Base-by-base conservation (phyloP, 1,140 invertebrate species). In the Apocrypta bakeri region DNA sequence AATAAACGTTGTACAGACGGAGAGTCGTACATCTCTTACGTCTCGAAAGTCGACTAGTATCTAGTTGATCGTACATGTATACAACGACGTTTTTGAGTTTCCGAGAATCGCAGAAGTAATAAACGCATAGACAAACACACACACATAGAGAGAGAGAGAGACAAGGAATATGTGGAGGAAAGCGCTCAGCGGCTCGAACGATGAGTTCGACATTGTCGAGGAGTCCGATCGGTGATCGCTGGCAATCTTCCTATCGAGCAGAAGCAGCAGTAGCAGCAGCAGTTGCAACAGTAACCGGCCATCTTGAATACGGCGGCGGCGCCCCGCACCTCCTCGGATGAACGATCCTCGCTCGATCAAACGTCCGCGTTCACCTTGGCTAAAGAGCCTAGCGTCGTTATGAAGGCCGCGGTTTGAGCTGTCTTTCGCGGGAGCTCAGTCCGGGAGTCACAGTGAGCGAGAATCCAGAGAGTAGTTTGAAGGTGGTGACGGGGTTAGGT, bases 291-390 rank as follows among this genome's bases (percentile, higher is more conserved):
- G 1, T 48, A 17, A 37, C 25, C 79, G 77, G 79, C 79, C 79
- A 80, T 73, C 68, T 79, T 79, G 66, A 61, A 72, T 61, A 42
- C 63, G 24, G 21, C 68, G 78, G 75, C 24, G 17, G 33, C 29
- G 63, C 68, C 25, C 64, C 25, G n/a, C 42, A 63, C 69, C 14
- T 24, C 9, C 69, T 1, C 48, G 56, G 29, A n/a, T 61, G 61
- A n/a, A n/a, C n/a, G n/a, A n/a, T 37, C 31, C 29, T 68, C 24
- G 21, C 42, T 7, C 33, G 4, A 48, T 27, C 14, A 6, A 9
- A 37, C 24, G 48, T n/a, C 21, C 8, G 17, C 21, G n/a, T n/a
- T n/a, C 21, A 56, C 48, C 48, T n/a, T 56, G 6, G 48, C 17
- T 6, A 56, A 56, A 21, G 48, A 56, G 48, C 48, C 17, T n/a